Conservation (phyloP, 1,140 invertebrate species). For the Polypedilum pembai region DNA sequence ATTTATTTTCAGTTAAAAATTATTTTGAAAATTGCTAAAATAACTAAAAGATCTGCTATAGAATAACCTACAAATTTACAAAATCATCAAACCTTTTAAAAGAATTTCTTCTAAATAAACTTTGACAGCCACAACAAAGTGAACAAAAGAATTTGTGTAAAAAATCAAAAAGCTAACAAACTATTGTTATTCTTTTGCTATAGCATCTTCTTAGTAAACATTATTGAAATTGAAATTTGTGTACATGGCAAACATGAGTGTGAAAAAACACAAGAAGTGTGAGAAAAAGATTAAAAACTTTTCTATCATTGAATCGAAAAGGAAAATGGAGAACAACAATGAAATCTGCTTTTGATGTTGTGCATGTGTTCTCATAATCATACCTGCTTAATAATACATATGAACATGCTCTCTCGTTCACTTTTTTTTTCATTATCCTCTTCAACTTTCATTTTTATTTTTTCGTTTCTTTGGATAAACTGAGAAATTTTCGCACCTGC, state of each 20-base stretch:
- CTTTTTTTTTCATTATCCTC: neutral
- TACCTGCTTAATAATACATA: neutral
- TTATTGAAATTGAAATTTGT: slow-evolving; percentile 9
- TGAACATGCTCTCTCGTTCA: neutral
- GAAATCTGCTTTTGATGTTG: neutral
- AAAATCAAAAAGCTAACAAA: too few relatives aligned
- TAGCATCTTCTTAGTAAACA: neutral
- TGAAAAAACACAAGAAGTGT: neutral
- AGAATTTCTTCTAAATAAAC: too few relatives aligned
- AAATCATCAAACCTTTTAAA: too few relatives aligned
- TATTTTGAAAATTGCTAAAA: too few relatives aligned
- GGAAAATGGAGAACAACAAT: neutral
- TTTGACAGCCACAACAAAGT: too few relatives aligned
- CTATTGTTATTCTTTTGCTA: too few relatives aligned
- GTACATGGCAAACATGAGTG: neutral
- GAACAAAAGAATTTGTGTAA: too few relatives aligned
- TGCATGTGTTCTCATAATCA: neutral
- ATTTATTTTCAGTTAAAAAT: too few relatives aligned
- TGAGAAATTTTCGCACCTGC: neutral
- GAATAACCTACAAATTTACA: too few relatives aligned
- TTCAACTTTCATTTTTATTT: neutral
- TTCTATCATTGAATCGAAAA: neutral
- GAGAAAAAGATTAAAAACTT: slow-evolving; percentile 1
- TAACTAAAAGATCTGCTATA: too few relatives aligned
- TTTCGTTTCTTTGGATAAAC: neutral